phyloP scores from a whole-genome alignment of 2,888 invertebrate species.

The Trachelus iudaicus region DNA sequence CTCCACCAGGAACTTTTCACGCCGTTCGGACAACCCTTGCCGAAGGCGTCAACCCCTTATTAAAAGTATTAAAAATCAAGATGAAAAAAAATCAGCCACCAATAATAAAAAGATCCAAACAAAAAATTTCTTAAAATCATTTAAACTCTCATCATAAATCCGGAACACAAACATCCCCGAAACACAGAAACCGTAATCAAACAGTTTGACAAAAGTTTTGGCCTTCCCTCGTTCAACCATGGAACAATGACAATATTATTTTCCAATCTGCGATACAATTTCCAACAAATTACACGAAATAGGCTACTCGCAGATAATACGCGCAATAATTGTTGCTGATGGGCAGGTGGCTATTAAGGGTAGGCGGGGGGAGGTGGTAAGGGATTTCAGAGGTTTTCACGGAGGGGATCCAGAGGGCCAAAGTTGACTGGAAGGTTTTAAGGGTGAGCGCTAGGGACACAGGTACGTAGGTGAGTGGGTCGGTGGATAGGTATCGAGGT shows the following conservation, averaged over 20 bases:
- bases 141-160: neutral
- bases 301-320: neutral
- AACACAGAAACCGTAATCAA: neutral
- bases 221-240: neutral
- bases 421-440: neutral
- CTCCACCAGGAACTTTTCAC: neutral
- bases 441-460: neutral
- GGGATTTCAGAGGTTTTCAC: neutral
- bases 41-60: neutral
- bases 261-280: neutral
- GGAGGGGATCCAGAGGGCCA: neutral
- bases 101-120: neutral
- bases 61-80: neutral
- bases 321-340: neutral
- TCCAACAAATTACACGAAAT: neutral
- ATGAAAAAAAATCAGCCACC: neutral
- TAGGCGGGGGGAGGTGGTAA: neutral
- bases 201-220: neutral
- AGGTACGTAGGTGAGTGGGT: neutral
- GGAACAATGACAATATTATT: neutral
- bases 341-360: neutral
- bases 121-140: neutral
- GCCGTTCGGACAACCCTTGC: neutral
- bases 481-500: neutral
- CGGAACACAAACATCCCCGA: neutral